Base-by-base conservation (phyloP, 2,888 invertebrate species). In the Gonocerus acuteangulatus region DNA sequence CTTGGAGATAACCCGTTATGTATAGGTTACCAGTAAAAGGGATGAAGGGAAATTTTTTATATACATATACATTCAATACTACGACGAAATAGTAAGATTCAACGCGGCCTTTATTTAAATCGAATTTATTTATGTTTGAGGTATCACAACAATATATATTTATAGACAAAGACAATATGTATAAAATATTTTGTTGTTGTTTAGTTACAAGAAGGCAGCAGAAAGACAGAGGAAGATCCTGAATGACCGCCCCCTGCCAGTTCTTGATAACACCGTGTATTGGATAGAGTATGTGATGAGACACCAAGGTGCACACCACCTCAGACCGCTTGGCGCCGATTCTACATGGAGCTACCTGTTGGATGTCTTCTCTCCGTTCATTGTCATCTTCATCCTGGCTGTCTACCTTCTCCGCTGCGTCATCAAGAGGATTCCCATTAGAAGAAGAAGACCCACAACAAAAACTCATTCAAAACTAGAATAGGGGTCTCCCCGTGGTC, bases 271-370 rank as follows among this genome's bases (percentile, higher is more conserved):
- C 21, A 80, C 81, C 0, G 73, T 82, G 1, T 83, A 81, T 72
- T 83, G 83, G 83, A 77, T 80, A 51, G 83, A 84, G 71, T 82
- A 83, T 66, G 79, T 82, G 0, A 72, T 80, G 13, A 76, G 81
- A 34, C 80, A 82, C 67, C 77, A 78, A 61, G 82, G 82, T 1
- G 65, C 67, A 3, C 16, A 44, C 7, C 67, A 68, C 51, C 63
- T 71, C 9, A 61, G 68, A 47, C 66, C 69, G 13, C 66, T 69
- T 1, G 68, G 70, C 3, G 58, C 68, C 21, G 66, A 69, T n/a
- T 9, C 11, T 32, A 6, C 32, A 9, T 32, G 32, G 32, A 9
- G 11, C 32, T 32, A 9, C 32, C 32, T 32, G 7, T 11, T 32
- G 7, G 32, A 32, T 11, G 32, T 32, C 32, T 9, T 32, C 32